phyloP scores from a whole-genome alignment of 2,888 invertebrate species.

The Eumacrocentrus americanus region DNA sequence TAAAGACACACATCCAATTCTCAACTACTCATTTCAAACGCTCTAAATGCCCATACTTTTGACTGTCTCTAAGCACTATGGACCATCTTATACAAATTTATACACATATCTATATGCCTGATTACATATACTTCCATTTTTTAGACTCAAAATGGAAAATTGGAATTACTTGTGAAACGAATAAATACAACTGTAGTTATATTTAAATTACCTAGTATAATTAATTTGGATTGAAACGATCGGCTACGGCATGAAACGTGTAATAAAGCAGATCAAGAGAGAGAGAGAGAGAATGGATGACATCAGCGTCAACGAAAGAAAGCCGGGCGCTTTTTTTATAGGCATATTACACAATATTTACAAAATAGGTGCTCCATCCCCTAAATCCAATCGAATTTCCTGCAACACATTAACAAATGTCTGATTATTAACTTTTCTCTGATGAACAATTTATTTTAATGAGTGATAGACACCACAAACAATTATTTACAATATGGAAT shows the following conservation, averaged over 20 bases:
- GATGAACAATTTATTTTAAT: neutral
- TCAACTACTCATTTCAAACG: constrained; percentile 8
- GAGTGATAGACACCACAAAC: too few relatives aligned
- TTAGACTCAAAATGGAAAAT: too few relatives aligned
- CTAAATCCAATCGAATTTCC: constrained; percentile 46
- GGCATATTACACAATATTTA: constrained; percentile 59
- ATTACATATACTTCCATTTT: neutral
- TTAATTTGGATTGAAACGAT: neutral
- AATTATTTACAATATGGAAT: too few relatives aligned
- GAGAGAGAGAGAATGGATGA: constrained; percentile 11
- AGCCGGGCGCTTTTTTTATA: constrained; percentile 41
- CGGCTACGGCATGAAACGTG: neutral
- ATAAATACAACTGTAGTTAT: neutral
- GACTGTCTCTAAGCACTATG: constrained; percentile 42
- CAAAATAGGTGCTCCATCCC: constrained; percentile 48
- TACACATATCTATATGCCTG: constrained; percentile 33
- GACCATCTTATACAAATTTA: constrained; percentile 44
- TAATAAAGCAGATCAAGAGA: neutral
- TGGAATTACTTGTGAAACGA: neutral
- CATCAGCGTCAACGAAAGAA: constrained; percentile 30
- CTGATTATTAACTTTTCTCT: neutral
- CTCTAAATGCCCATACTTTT: neutral
- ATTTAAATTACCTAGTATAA: neutral
- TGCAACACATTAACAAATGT: neutral
- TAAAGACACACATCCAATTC: constrained; percentile 29